Conservation (phyloP, 64 coral and sea anemone genomes). For the Anthopleura sola region DNA sequence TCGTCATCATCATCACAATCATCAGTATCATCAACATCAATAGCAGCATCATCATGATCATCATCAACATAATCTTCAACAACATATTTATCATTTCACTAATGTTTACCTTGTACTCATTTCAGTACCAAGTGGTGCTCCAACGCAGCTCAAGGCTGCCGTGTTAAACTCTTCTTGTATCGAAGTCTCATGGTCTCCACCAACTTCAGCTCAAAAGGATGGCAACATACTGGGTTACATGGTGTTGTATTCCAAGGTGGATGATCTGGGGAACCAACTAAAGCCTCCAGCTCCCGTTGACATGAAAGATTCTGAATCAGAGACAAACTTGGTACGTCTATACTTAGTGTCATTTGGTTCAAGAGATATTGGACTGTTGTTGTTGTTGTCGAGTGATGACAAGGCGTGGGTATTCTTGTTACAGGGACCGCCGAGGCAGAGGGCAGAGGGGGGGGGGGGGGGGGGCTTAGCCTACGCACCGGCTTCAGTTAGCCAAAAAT, state of each 20-base stretch:
- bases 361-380: background rate
- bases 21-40: background rate
- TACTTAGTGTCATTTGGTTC: background rate
- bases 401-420: too few species aligned
- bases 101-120: slow-evolving; percentile 2
- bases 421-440: too few species aligned
- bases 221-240: slow-evolving; percentile 72
- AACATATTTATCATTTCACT: background rate
- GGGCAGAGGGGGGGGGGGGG: too few species aligned
- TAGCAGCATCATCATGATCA: background rate
- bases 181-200: slow-evolving; percentile 50
- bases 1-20: background rate
- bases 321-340: slow-evolving; percentile 46
- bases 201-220: slow-evolving; percentile 38
- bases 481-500: too few species aligned
- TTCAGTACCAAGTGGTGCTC: slow-evolving; percentile 82
- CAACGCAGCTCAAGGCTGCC: slow-evolving; percentile 48
- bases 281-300: slow-evolving; percentile 43
- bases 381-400: background rate
- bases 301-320: slow-evolving; percentile 40
- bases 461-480: too few species aligned
- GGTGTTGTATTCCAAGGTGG: slow-evolving; percentile 69
- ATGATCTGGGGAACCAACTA: slow-evolving; percentile 73
- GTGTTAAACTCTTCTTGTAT: slow-evolving; percentile 70
- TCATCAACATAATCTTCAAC: background rate